phyloP scores from a whole-genome alignment of 1,140 invertebrate genomes.

The Holotrichia oblita region DNA sequence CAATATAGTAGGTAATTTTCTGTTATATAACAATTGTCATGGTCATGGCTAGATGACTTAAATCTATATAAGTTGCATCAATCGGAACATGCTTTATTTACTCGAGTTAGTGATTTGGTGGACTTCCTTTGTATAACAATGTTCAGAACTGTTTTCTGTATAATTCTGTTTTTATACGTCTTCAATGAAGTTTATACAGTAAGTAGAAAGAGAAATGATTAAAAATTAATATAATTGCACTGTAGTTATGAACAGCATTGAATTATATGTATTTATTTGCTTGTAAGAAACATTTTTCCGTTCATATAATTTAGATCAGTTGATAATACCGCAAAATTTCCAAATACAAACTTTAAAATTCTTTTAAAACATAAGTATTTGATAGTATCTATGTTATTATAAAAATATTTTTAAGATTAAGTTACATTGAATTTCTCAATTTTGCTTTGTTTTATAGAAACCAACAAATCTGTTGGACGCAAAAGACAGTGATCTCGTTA shows the following conservation, averaged over 20 bases:
- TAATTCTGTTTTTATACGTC: neutral
- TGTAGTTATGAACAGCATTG: too few species aligned
- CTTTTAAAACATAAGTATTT: too few species aligned
- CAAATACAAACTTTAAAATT: too few species aligned
- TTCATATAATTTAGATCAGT: too few species aligned
- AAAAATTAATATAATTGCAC: too few species aligned
- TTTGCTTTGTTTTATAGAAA: neutral
- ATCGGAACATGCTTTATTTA: neutral
- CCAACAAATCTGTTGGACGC: constrained; percentile 6
- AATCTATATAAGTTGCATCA: constrained; percentile 27
- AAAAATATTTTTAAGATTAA: too few species aligned
- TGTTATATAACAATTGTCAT: constrained; percentile 24
- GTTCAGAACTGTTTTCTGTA: constrained; percentile 13
- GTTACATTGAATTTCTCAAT: too few species aligned
- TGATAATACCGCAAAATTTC: too few species aligned
- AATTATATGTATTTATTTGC: too few species aligned
- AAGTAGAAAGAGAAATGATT: neutral
- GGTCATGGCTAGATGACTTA: constrained; percentile 26
- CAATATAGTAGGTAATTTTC: constrained; percentile 24
- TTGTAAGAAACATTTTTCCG: too few species aligned
- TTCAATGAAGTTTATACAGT: neutral
- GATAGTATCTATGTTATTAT: too few species aligned
- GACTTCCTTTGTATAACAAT: neutral
- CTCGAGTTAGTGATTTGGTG: neutral
- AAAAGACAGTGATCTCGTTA: constrained; percentile 3